Evolutionary conservation across 2,797 vertebrate genomes (phyloP), one percentile per base, ranked within the genome.

Genomic region (Sandelia bainsii): DNA sequence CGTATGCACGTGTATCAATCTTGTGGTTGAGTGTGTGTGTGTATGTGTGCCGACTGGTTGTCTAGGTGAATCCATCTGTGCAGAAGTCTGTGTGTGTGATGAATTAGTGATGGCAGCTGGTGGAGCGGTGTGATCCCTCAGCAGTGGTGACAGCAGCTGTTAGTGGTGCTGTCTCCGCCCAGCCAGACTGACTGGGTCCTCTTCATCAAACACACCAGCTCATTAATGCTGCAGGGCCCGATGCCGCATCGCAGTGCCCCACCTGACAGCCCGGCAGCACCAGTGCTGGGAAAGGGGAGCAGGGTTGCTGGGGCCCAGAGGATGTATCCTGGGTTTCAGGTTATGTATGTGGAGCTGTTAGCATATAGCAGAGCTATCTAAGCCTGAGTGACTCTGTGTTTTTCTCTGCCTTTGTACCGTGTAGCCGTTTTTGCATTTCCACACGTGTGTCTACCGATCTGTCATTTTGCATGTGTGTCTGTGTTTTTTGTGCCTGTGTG

Each of bases 101-200:
- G 86, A 93, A 93, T 93, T 89, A 91, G 88, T 86, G 83, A 91
- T 74, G 90, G 91, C 88, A 91, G 92, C 85, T 88, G 88, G 88
- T 85, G 77, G 85, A 91, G 88, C 79, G 66, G 85, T 86, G 91
- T 88, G 91, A 90, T 92, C 91, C 89, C 90, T 93, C 91, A 93
- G 88, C 78, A 61, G 84, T 85, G 88, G 91, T 89, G 91, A 93
- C 93, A 93, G 91, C 92, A 93, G 90, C 93, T 92, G 93, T 92
- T 93, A 91, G 86, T 76, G 83, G 82, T 62, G 87, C 84, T 58
- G 89, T 92, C 90, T 90, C 89, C 91, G 65, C 91, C 91, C 91
- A 87, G 84, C 87, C 88, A 89, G 90, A 86, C 91, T 83, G 87
- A 87, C 90, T 83, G 73, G 82, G 84, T 85, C 75, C 88, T 91